phyloP scores from a whole-genome alignment of 2,888 invertebrate genomes.

The Muschampia plurimacula region DNA sequence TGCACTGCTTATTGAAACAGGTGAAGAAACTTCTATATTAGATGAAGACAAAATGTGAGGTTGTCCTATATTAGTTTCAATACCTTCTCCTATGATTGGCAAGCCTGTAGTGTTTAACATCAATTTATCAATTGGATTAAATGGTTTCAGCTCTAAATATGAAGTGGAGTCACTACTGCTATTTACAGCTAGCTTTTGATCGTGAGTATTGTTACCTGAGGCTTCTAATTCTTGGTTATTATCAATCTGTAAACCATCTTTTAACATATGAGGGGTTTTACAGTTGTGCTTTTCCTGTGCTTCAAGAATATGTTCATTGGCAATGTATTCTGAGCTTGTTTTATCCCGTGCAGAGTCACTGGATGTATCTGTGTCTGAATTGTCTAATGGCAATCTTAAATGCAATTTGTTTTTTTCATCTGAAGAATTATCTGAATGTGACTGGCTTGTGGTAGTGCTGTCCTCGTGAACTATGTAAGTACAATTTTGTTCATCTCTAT shows the following conservation, averaged over 20 bases:
- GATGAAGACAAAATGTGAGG: conserved; percentile 33
- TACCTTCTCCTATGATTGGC: conserved; percentile 53
- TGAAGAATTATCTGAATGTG: conserved; percentile 77
- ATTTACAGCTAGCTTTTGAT: conserved; percentile 58
- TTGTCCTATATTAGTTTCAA: conserved; percentile 45
- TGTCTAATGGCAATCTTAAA: conserved; percentile 70
- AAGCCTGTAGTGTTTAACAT: conserved; percentile 67
- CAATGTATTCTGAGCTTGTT: conserved; percentile 76
- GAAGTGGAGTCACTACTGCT: conserved; percentile 79
- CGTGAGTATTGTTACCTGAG: conserved; percentile 48
- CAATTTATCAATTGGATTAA: conserved; percentile 63
- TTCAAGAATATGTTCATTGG: conserved; percentile 64
- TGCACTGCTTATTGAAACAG: conserved; percentile 54
- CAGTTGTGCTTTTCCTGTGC: conserved; percentile 28
- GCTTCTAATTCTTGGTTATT: conserved; percentile 43
- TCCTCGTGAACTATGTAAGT: conserved; percentile 80
- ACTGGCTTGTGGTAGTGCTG: conserved; percentile 68
- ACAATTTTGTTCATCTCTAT: conserved; percentile 72
- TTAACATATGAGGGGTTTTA: not conserved
- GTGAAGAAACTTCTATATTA: conserved; percentile 54
- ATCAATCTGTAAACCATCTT: conserved; percentile 32
- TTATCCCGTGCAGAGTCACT: conserved; percentile 75
- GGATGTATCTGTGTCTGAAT: conserved; percentile 81
- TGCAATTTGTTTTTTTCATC: conserved; percentile 80
- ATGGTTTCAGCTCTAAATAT: conserved; percentile 73